These are phyloP conservation scores for Ormyrus thymus DNA, from an alignment of 2,888 invertebrate species.

Conservation along the genomic window DNA sequence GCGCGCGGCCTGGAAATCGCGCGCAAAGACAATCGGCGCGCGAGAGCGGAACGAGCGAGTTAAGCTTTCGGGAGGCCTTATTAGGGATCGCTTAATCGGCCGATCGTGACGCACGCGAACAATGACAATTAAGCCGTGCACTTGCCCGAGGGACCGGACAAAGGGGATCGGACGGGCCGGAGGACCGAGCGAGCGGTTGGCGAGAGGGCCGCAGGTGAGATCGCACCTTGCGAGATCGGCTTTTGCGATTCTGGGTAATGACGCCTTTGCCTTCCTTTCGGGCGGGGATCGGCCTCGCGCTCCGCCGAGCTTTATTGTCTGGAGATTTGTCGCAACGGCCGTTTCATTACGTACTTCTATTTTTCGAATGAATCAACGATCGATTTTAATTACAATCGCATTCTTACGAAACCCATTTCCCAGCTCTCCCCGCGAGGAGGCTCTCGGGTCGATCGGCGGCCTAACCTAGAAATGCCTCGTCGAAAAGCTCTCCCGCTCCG, in stretches of 20 bases:
- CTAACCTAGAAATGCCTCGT: slow-evolving; percentile 49
- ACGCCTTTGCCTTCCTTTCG: slow-evolving; percentile 25
- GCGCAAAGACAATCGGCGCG: background rate
- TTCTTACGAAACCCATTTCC: too few relatives aligned
- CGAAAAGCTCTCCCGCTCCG: slow-evolving; percentile 13
- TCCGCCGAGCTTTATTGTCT: too few relatives aligned
- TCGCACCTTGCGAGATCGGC: slow-evolving; percentile 33
- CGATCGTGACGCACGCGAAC: slow-evolving; percentile 62
- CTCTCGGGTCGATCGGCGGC: slow-evolving; percentile 12
- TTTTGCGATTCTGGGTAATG: background rate
- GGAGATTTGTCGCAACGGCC: too few relatives aligned
- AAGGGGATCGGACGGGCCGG: slow-evolving; percentile 1
- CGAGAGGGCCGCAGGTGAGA: slow-evolving; percentile 46
- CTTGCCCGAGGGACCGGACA: background rate
- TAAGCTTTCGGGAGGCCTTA: slow-evolving; percentile 46
- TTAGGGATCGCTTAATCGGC: slow-evolving; percentile 57
- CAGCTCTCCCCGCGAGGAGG: too few relatives aligned
- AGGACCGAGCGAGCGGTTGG: background rate
- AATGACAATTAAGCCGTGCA: slow-evolving; percentile 58
- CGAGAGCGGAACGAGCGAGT: slow-evolving; percentile 13
- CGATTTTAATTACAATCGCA: too few relatives aligned
- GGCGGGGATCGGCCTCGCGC: too few relatives aligned
- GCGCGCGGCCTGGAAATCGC: background rate
- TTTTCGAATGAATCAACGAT: too few relatives aligned
- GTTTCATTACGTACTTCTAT: too few relatives aligned